Percentiles rank a stretch among this genome's conserved stretches.
phyloP scores from a whole-genome alignment of 2,888 invertebrate genomes.

The Laspeyria flexula region DNA sequence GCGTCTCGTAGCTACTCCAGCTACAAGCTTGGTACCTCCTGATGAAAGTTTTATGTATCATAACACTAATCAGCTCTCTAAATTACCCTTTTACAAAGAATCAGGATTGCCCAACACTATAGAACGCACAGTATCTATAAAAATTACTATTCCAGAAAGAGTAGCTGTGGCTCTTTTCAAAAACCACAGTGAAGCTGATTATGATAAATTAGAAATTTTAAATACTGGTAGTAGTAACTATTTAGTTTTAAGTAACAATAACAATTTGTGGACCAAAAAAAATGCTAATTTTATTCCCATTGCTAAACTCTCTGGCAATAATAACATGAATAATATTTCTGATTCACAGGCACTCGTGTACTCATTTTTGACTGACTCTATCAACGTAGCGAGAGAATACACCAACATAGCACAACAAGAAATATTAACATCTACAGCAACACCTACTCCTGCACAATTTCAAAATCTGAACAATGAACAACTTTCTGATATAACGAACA shows the following conservation, averaged over 20 bases:
- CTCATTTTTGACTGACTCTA: slow-evolving; percentile 76
- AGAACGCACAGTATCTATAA: slow-evolving; percentile 77
- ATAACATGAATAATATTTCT: slow-evolving; percentile 70
- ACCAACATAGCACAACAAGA: slow-evolving; percentile 70
- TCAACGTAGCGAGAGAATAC: slow-evolving; percentile 77
- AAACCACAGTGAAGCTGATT: slow-evolving; percentile 61
- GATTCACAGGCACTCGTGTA: slow-evolving; percentile 82
- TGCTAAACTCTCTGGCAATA: slow-evolving; percentile 69
- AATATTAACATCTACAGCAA: slow-evolving; percentile 45
- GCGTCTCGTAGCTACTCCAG: slow-evolving; percentile 59
- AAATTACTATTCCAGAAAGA: slow-evolving; percentile 79
- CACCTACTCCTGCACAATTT: slow-evolving; percentile 54
- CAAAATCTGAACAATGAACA: slow-evolving; percentile 66
- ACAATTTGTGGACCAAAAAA: slow-evolving; percentile 50
- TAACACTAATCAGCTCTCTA: slow-evolving; percentile 62
- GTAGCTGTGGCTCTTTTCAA: slow-evolving; percentile 74
- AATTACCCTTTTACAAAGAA: slow-evolving; percentile 72
- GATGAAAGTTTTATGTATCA: slow-evolving; percentile 49
- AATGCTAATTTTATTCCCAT: slow-evolving; percentile 64
- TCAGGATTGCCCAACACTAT: slow-evolving; percentile 69
- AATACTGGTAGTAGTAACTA: slow-evolving; percentile 80
- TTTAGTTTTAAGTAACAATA: slow-evolving; percentile 67
- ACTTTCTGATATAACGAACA: slow-evolving; percentile 63
- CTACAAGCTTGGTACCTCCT: slow-evolving; percentile 68
- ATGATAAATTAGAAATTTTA: slow-evolving; percentile 73